phyloP scores from a whole-genome alignment of 1,140 invertebrate genomes.

The Lycorma delicatula region DNA sequence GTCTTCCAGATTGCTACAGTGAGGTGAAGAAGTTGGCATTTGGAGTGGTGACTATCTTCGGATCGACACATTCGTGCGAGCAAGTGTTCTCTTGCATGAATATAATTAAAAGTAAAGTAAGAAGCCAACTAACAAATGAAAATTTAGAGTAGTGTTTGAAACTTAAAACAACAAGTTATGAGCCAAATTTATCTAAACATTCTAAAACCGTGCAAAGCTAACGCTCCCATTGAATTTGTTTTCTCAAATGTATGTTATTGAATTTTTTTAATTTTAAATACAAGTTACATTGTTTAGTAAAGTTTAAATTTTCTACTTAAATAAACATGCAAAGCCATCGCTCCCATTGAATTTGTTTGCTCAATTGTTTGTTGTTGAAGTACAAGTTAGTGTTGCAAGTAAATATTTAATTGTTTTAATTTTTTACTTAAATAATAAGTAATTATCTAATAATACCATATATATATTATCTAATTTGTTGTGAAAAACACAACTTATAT shows the following conservation, averaged over 20 bases:
- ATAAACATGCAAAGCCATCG: constrained; percentile 9
- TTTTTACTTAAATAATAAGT: constrained; percentile 2
- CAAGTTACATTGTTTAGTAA: constrained; percentile 2
- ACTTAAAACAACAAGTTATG: constrained; percentile 25
- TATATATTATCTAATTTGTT: constrained; percentile 13
- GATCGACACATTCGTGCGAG: constrained; percentile 30
- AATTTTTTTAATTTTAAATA: constrained; percentile 2
- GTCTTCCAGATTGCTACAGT: constrained; percentile 25
- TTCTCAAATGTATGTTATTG: background rate
- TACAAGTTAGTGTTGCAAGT: constrained; percentile 10
- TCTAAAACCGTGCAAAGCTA: constrained; percentile 26
- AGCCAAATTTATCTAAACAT: constrained; percentile 25
- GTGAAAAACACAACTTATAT: constrained; percentile 5
- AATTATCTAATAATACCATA: constrained; percentile 4
- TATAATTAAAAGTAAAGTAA: constrained; percentile 31
- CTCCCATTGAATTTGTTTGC: constrained; percentile 12
- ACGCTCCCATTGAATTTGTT: constrained; percentile 19
- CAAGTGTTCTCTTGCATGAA: constrained; percentile 29
- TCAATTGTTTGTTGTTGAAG: constrained; percentile 8
- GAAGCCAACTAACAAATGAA: constrained; percentile 30
- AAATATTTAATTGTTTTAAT: constrained; percentile 8
- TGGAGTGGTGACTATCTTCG: constrained; percentile 24
- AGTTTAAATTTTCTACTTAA: constrained; percentile 1
- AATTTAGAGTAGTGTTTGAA: constrained; percentile 26
- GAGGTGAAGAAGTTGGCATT: constrained; percentile 29